Percentiles rank a stretch among this genome's conserved stretches.
phyloP scores from a whole-genome alignment of 2,888 invertebrate genomes.

The Cephus runcator region DNA sequence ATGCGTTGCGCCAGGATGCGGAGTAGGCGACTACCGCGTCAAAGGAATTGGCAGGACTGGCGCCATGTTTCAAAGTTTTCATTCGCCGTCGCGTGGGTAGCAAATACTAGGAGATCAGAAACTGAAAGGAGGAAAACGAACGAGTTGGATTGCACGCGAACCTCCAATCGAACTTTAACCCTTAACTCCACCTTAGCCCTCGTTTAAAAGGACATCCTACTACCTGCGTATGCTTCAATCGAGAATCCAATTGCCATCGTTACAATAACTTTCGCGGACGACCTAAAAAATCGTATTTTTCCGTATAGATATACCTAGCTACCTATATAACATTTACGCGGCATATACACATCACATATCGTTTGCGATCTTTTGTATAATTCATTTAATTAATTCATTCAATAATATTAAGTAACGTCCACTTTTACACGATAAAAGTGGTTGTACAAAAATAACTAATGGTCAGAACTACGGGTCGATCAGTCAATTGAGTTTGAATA shows the following conservation, averaged over 20 bases:
- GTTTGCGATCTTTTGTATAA: constrained; percentile 18
- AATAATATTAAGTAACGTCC: constrained; percentile 32
- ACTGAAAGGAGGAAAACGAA: neutral
- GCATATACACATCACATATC: constrained; percentile 36
- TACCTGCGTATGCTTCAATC: neutral
- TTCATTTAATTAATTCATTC: constrained; percentile 23
- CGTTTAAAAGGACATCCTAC: neutral
- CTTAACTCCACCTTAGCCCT: neutral
- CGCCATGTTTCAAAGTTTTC: neutral
- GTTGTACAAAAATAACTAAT: constrained; percentile 43
- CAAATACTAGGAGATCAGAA: neutral
- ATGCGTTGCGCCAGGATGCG: neutral
- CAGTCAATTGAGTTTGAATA: constrained; percentile 34
- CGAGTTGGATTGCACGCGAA: neutral
- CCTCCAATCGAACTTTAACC: neutral
- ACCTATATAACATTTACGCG: constrained; percentile 33
- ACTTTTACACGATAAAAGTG: constrained; percentile 45
- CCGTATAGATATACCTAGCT: constrained; percentile 20
- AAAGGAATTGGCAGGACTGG: neutral
- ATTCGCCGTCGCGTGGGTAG: neutral
- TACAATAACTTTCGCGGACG: constrained; percentile 23
- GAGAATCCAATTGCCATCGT: constrained; percentile 16
- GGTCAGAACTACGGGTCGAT: constrained; percentile 35
- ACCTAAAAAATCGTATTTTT: constrained; percentile 25
- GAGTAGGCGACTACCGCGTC: neutral